These are phyloP conservation scores for Blastobasis lacticolella DNA, from an alignment of 2,888 invertebrate genomes.

Conservation along the genomic window DNA sequence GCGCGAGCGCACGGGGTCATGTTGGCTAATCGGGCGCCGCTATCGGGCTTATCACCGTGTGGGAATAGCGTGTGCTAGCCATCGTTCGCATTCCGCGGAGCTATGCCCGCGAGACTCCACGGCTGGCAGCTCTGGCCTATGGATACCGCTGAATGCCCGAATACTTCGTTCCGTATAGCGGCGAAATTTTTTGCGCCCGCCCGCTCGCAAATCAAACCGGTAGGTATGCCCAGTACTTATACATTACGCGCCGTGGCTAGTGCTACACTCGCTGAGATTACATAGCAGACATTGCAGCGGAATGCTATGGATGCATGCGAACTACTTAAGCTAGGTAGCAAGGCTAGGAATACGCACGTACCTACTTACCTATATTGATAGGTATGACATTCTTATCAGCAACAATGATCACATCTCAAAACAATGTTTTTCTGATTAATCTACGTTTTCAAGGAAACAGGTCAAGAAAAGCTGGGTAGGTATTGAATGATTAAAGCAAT, in stretches of 20 bases:
- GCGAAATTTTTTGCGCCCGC: constrained; percentile 61
- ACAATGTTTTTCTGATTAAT: too few species aligned
- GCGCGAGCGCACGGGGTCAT: constrained; percentile 14
- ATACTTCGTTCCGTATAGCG: constrained; percentile 44
- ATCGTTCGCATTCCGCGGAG: constrained; percentile 58
- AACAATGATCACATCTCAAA: background rate
- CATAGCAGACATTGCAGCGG: too few species aligned
- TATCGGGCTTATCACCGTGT: constrained; percentile 63
- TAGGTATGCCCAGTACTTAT: constrained; percentile 25
- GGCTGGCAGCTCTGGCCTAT: constrained; percentile 20
- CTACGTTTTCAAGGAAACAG: too few species aligned
- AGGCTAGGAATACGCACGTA: background rate
- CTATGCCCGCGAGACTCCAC: constrained; percentile 60
- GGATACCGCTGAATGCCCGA: constrained; percentile 23
- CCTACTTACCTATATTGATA: background rate
- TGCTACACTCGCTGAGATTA: background rate
- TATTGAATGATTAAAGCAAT: background rate
- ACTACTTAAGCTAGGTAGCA: too few species aligned
- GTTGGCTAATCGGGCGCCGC: constrained; percentile 60
- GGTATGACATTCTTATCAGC: background rate
- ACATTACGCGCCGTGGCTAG: constrained; percentile 5
- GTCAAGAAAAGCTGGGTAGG: background rate
- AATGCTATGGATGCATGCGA: too few species aligned
- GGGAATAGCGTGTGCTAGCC: constrained; percentile 31
- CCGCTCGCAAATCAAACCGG: constrained; percentile 63